Evolutionary conservation across 1,140 invertebrate genomes (phyloP).

Genomic region (Drosophila mauritiana): DNA sequence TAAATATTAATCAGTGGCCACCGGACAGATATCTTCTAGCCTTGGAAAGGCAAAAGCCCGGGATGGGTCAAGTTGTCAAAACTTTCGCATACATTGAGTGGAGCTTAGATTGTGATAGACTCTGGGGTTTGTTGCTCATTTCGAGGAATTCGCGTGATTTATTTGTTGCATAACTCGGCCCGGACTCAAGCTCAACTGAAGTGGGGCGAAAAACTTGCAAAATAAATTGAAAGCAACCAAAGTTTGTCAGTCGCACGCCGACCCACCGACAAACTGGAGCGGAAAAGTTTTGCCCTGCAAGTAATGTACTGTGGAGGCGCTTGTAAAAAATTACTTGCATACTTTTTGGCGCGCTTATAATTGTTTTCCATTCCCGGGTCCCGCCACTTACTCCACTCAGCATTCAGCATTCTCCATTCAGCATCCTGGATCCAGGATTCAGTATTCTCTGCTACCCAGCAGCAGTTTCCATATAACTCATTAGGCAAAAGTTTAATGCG

Average conservation of each 20-base stretch:
- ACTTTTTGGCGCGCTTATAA: constrained; percentile 78
- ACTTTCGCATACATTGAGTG: constrained; percentile 38
- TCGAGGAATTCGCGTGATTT: constrained; percentile 70
- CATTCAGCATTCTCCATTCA: neutral
- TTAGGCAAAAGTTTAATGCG: constrained; percentile 70
- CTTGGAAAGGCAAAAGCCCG: neutral
- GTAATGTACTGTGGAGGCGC: constrained; percentile 55
- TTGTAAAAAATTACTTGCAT: constrained; percentile 67
- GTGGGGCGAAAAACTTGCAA: constrained; percentile 50
- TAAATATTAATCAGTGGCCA: constrained; percentile 73
- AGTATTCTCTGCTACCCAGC: neutral
- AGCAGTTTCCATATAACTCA: constrained; percentile 64
- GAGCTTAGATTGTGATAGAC: constrained; percentile 67
- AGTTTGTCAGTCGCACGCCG: constrained; percentile 61
- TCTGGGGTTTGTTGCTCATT: constrained; percentile 38
- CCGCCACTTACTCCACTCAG: neutral
- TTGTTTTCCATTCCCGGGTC: constrained; percentile 65
- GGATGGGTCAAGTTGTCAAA: constrained; percentile 38
- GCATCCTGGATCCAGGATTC: neutral
- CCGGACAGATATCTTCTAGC: constrained; percentile 21
- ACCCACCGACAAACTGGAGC: constrained; percentile 16
- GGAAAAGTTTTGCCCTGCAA: constrained; percentile 54
- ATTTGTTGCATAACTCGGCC: constrained; percentile 74
- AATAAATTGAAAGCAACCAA: constrained; percentile 78
- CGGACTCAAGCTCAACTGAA: neutral